A percentile compares a stretch with the other conserved stretches of the same genome.
Conservation (phyloP, 2,113 vertebrate genomes). For the Syngnathus typhle region DNA sequence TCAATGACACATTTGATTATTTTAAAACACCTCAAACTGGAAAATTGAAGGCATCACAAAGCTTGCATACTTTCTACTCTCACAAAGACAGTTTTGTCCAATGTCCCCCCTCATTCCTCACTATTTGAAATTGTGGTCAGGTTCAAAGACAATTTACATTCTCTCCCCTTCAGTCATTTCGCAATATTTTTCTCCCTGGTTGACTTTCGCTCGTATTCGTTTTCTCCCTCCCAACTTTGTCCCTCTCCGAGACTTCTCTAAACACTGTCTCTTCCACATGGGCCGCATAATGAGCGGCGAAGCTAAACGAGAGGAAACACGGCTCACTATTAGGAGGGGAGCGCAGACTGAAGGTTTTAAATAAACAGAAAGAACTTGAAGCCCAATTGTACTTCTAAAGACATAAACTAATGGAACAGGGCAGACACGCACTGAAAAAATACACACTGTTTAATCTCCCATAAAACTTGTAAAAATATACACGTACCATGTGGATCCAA, state of each 20-base stretch:
- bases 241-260: conserved; percentile 42
- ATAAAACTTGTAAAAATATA: conserved; percentile 62
- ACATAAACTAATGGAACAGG: conserved; percentile 68
- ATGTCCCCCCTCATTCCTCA: conserved; percentile 29
- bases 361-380: conserved; percentile 67
- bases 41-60: conserved; percentile 42
- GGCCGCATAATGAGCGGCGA: conserved; percentile 64
- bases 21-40: conserved; percentile 37
- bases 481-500: conserved; percentile 45
- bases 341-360: conserved; percentile 67
- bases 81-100: conserved; percentile 65
- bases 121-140: conserved; percentile 55
- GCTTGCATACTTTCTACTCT: conserved; percentile 52
- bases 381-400: conserved; percentile 67
- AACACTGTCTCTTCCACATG: conserved; percentile 66
- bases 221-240: conserved; percentile 13
- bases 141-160: conserved; percentile 59
- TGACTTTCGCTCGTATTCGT: conserved; percentile 35
- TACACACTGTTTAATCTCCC: conserved; percentile 64
- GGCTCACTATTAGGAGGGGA: conserved; percentile 65
- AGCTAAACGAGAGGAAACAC: conserved; percentile 70
- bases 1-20: background rate
- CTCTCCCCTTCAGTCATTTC: conserved; percentile 48
- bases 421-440: conserved; percentile 60
- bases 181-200: conserved; percentile 35